Evolutionary conservation across 2,888 invertebrate genomes (phyloP), one percentile per base, ranked within the genome.

Genomic region (Eupithecia abbreviata): DNA sequence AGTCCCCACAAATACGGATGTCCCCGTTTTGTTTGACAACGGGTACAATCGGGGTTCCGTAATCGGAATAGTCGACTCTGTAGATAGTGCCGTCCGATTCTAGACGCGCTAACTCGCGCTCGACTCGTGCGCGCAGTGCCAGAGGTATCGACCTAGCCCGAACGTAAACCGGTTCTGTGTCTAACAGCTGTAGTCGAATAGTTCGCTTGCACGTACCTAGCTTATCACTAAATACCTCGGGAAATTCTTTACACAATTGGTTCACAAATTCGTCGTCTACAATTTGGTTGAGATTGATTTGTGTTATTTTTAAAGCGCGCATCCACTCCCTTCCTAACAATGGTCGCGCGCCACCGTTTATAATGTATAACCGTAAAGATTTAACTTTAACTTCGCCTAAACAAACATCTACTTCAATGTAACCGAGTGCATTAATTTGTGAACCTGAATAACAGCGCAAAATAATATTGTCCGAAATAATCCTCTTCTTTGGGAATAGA

Each of bases 11-110:
- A 18, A 62, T 62, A 18, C 58, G 58, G 12, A 62, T 62, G 18
- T 62, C 77, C 45, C 77, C 77, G 47, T 69, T 72, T 10, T 13
- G 3, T 65, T 77, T 77, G 65, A 77, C 18, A 3, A 77, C 77
- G 1, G 77, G 77, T 42, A 77, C 77, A 5, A 77, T 72, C 4
- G 77, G 77, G n/a, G 71, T 71, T 7, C 71, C 71, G 47, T 43
- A 71, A 10, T 55, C 71, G 4, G 70, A 70, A n/a, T 3, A 18
- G 4, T 62, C 58, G 3, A 62, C 58, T 7, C 58, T n/a, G 7
- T 62, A 62, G 18, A 62, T 62, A 5, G 58, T 62, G n/a, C n/a
- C 58, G 7, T 62, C 58, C 4, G n/a, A 7, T n/a, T 62, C 58
- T 7, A 62, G 18, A n/a, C 58, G 58, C 3, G 7, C n/a, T 7